Conservation (phyloP, 2,113 vertebrate species). For the Salvelinus alpinus region DNA sequence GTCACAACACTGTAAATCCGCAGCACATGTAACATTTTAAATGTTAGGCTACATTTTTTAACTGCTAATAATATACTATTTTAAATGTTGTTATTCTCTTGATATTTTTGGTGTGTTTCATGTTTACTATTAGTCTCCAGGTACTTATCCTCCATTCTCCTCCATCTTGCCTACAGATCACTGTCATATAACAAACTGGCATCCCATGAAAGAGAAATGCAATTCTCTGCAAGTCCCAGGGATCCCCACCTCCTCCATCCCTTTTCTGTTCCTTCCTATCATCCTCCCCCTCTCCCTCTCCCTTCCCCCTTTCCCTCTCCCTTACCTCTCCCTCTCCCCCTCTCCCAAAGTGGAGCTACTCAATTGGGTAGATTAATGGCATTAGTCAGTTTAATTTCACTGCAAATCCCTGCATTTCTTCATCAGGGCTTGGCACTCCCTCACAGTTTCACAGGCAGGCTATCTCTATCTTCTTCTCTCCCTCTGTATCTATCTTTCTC, state of each 20-base stretch:
- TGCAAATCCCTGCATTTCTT: slow-evolving; percentile 51
- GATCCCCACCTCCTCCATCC: slow-evolving; percentile 15
- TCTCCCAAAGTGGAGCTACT: slow-evolving; percentile 19
- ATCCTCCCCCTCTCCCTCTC: background rate
- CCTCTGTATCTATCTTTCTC: too few species aligned
- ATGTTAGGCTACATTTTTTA: too few species aligned
- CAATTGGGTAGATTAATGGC: slow-evolving; percentile 39
- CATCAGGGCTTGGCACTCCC: slow-evolving; percentile 25
- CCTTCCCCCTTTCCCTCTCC: background rate
- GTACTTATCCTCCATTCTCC: slow-evolving; percentile 10
- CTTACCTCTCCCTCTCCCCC: background rate
- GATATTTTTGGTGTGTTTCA: background rate
- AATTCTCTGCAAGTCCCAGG: slow-evolving; percentile 28
- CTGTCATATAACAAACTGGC: slow-evolving; percentile 30
- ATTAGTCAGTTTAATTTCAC: slow-evolving; percentile 57
- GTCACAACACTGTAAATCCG: too few species aligned
- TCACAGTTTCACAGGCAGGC: slow-evolving; percentile 5
- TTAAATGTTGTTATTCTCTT: too few species aligned
- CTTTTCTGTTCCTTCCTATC: too few species aligned
- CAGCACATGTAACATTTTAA: too few species aligned
- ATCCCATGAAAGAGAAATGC: slow-evolving; percentile 36
- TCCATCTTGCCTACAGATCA: slow-evolving; percentile 34
- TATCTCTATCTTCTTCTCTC: too few species aligned
- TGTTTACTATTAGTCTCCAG: slow-evolving; percentile 4
- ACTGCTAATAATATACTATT: too few species aligned